phyloP scores from a whole-genome alignment of 2,797 vertebrate species.

The Remorina albescens region DNA sequence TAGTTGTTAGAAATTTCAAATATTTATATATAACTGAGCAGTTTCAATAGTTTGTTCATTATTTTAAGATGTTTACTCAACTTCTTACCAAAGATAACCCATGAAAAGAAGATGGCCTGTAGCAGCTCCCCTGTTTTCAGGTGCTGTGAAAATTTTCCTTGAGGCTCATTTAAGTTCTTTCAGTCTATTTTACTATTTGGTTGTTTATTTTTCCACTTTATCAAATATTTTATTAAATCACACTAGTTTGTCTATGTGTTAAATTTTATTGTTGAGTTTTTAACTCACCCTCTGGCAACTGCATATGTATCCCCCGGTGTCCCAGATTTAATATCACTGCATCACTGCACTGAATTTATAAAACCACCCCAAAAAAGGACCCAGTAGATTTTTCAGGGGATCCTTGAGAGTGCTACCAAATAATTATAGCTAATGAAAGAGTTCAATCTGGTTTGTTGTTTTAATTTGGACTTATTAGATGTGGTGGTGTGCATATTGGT shows the following conservation, averaged over 20 bases:
- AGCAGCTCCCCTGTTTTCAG: no score
- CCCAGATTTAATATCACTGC: no score
- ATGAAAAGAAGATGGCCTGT: not conserved
- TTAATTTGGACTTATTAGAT: not conserved
- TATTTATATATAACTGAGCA: not conserved
- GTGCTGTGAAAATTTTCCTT: no score
- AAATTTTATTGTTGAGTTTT: not conserved
- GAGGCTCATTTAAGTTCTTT: no score
- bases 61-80: not conserved
- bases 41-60: not conserved
- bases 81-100: not conserved
- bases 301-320: not conserved
- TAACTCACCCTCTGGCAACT: not conserved
- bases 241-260: not conserved
- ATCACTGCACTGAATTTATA: not conserved
- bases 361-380: not conserved
- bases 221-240: not conserved
- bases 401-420: no score
- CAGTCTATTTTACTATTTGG: not conserved
- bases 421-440: not conserved
- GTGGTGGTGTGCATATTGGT: not conserved
- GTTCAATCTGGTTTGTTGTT: conserved; percentile 8
- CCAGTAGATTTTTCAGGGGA: no score
- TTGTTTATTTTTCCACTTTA: not conserved
- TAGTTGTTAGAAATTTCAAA: not conserved